phyloP scores from a whole-genome alignment of 30 jellyfish, hydroid and myxozoan species.

The Pseudorhiza aurosa region DNA sequence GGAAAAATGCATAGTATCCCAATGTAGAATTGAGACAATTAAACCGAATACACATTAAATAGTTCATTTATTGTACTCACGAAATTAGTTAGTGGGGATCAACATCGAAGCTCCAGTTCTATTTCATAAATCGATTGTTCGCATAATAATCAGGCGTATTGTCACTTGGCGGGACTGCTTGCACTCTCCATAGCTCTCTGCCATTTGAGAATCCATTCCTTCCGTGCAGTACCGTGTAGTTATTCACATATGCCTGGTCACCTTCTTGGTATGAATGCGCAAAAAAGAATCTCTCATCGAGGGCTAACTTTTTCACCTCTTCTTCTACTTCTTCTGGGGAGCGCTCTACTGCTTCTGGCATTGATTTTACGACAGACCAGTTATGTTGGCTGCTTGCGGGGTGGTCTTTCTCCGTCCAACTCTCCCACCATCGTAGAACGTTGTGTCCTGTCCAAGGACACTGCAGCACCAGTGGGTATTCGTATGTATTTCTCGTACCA shows the following conservation, averaged over 20 bases:
- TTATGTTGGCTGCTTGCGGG: conserved; percentile 41
- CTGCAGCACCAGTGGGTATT: conserved; percentile 32
- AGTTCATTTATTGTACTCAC: too few species aligned
- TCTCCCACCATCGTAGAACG: conserved; percentile 63
- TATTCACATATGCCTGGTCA: conserved; percentile 59
- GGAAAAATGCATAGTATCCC: too few species aligned
- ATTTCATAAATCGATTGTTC: neutral
- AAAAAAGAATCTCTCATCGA: conserved; percentile 51
- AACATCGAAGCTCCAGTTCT: neutral
- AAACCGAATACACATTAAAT: too few species aligned
- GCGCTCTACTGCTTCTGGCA: neutral
- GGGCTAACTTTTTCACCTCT: conserved; percentile 20
- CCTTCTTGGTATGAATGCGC: conserved; percentile 47
- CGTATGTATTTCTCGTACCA: conserved; percentile 44
- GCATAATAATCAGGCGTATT: conserved; percentile 26
- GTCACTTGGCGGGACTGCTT: conserved; percentile 50
- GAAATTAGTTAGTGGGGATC: too few species aligned
- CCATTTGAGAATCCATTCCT: conserved; percentile 18
- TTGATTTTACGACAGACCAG: neutral
- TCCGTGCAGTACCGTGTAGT: conserved; percentile 61
- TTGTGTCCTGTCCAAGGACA: conserved; percentile 65
- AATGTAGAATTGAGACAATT: too few species aligned
- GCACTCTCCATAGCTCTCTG: conserved; percentile 65
- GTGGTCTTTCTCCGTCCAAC: conserved; percentile 37
- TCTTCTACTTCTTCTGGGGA: conserved; percentile 19